Conservation (phyloP, 2,113 vertebrate genomes). For the Colossoma macropomum region DNA sequence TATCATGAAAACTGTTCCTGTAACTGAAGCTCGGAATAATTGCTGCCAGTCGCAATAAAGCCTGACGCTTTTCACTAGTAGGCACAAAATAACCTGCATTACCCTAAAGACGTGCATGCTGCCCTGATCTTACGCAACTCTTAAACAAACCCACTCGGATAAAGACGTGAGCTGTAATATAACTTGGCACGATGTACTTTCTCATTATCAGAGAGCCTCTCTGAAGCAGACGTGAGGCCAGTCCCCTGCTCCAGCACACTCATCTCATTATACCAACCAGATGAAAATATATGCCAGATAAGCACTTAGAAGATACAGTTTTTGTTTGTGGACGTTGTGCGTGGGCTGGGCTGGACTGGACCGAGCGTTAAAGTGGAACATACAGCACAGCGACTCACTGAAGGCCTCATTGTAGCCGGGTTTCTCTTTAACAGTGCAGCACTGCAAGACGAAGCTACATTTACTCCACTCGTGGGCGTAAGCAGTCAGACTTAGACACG, state of each 20-base stretch:
- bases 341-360: background rate
- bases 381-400: background rate
- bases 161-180: constrained; percentile 50
- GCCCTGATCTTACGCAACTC: constrained; percentile 2
- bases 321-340: background rate
- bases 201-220: constrained; percentile 54
- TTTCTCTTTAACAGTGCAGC: background rate
- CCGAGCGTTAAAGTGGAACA: background rate
- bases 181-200: constrained; percentile 50
- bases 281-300: constrained; percentile 55
- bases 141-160: constrained; percentile 41
- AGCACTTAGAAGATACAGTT: constrained; percentile 18
- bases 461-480: too few relatives aligned
- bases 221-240: constrained; percentile 52
- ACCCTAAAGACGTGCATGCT: constrained; percentile 1
- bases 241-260: constrained; percentile 43
- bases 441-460: too few relatives aligned
- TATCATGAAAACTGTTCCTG: background rate
- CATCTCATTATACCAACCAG: constrained; percentile 55
- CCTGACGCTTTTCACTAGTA: background rate
- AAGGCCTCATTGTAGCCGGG: background rate
- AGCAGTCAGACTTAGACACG: too few relatives aligned
- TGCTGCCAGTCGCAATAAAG: background rate
- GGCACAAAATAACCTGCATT: constrained; percentile 13
- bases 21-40: background rate